Percentiles rank a stretch among this genome's conserved stretches.
Evolutionary conservation across 64 coral and sea anemone species (phyloP).

Genomic region (Catalaphyllia jardinei): DNA sequence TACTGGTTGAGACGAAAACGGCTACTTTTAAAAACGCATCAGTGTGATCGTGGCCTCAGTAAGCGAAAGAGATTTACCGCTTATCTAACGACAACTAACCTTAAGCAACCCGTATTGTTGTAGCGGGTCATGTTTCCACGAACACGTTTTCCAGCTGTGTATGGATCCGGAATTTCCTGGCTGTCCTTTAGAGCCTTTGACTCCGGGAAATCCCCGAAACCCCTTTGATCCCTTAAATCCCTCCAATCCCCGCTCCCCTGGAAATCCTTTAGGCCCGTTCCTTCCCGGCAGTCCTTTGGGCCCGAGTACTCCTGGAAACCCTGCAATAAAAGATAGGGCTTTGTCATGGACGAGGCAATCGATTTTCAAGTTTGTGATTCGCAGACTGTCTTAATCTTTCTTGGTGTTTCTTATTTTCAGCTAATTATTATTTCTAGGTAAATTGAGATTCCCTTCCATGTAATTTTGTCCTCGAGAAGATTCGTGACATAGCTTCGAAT

Average conservation of each 20-base stretch:
- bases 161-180: conserved; percentile 35
- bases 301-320: conserved; percentile 46
- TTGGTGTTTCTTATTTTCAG: too few relatives aligned
- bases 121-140: conserved; percentile 73
- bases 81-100: conserved; percentile 16
- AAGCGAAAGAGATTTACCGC: not conserved
- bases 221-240: conserved; percentile 60
- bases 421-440: too few relatives aligned
- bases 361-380: not conserved
- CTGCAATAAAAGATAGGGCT: not conserved
- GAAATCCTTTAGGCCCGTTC: conserved; percentile 31
- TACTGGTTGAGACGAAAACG: not conserved
- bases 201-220: conserved; percentile 66
- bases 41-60: not conserved
- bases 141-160: conserved; percentile 62
- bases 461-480: too few relatives aligned
- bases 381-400: too few relatives aligned
- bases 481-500: too few relatives aligned
- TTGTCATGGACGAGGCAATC: not conserved
- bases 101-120: conserved; percentile 75
- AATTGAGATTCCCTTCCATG: too few relatives aligned
- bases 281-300: conserved; percentile 31
- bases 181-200: conserved; percentile 67
- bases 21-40: too few relatives aligned
- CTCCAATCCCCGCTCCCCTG: conserved; percentile 23